Conservation (phyloP, 2,888 invertebrate species). For the Sesia bembeciformis region DNA sequence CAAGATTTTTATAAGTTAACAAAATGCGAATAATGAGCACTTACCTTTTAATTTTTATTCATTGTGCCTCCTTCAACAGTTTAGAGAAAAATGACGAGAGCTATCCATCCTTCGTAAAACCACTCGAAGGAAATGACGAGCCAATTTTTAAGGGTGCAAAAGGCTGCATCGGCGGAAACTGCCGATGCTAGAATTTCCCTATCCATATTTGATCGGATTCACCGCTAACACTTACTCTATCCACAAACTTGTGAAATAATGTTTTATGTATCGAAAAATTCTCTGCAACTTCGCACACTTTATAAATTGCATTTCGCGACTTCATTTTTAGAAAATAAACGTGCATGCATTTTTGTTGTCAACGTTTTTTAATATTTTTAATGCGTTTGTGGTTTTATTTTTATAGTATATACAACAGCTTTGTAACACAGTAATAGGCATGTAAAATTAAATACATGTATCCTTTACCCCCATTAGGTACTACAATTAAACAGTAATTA, state of each 20-base stretch:
- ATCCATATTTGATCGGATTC: slow-evolving; percentile 55
- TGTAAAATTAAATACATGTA: background rate
- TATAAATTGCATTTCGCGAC: background rate
- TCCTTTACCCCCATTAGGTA: too few relatives aligned
- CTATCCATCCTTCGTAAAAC: background rate
- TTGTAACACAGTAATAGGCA: background rate
- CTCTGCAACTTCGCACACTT: slow-evolving; percentile 8
- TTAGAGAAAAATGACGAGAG: background rate
- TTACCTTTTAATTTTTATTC: background rate
- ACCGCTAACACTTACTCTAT: slow-evolving; percentile 39
- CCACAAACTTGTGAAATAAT: slow-evolving; percentile 31
- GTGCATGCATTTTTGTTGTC: background rate
- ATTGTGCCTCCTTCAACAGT: background rate
- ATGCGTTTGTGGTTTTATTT: too few relatives aligned
- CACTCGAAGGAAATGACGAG: slow-evolving; percentile 22
- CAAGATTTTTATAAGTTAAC: too few relatives aligned
- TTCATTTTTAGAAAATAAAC: background rate
- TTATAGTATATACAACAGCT: background rate
- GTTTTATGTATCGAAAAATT: slow-evolving; percentile 33
- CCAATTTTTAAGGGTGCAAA: slow-evolving; percentile 29
- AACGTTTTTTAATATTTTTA: too few relatives aligned
- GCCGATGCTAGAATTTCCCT: slow-evolving; percentile 34
- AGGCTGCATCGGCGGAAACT: slow-evolving; percentile 25
- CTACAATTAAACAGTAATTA: too few relatives aligned
- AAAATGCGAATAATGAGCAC: too few relatives aligned